phyloP scores from a whole-genome alignment of 2,797 vertebrate genomes.

The Lagorchestes hirsutus region DNA sequence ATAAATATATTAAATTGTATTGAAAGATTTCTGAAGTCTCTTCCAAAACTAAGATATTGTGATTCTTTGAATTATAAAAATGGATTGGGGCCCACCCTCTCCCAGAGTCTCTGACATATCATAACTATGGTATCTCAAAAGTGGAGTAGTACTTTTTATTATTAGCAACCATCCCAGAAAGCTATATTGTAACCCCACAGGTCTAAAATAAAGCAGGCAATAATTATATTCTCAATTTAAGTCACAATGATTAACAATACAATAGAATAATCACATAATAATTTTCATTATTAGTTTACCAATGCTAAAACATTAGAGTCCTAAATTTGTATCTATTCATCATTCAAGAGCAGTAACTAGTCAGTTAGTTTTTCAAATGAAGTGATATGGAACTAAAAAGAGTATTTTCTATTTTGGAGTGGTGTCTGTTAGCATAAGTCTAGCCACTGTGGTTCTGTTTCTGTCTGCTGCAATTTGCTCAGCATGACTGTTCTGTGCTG shows the following conservation, averaged over 20 bases:
- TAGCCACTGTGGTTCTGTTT: background rate
- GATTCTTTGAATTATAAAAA: background rate
- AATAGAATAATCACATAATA: background rate
- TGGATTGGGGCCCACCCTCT: background rate
- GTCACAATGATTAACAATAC: background rate
- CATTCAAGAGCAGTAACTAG: background rate
- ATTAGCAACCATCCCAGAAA: background rate
- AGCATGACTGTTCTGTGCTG: background rate
- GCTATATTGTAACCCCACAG: background rate
- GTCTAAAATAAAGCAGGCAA: background rate
- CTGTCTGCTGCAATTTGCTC: accelerated
- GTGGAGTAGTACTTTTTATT: too few relatives aligned
- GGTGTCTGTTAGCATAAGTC: too few relatives aligned
- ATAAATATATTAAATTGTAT: background rate
- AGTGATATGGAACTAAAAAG: background rate
- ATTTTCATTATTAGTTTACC: background rate
- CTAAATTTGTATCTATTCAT: too few relatives aligned
- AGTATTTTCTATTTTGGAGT: background rate
- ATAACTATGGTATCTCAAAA: accelerated
- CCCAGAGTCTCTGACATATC: background rate
- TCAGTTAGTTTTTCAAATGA: background rate
- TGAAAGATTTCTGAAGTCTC: background rate
- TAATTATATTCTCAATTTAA: background rate
- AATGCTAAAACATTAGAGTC: background rate
- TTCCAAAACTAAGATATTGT: background rate